These are phyloP conservation scores for Hoplodrina ambigua DNA, from an alignment of 2,888 invertebrate species.

Conservation along the genomic window DNA sequence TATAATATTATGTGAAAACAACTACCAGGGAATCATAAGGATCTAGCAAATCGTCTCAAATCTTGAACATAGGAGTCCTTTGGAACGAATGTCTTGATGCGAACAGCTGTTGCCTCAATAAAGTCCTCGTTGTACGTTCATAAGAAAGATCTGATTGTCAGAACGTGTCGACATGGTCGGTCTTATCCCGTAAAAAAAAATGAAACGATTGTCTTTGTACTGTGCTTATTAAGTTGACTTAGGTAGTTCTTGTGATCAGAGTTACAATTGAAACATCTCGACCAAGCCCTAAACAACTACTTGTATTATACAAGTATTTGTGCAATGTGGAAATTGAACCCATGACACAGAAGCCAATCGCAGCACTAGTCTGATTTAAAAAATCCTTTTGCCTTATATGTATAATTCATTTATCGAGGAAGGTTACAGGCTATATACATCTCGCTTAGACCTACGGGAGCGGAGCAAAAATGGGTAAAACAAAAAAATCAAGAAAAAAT, in stretches of 20 bases:
- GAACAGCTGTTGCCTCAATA: slow-evolving; percentile 53
- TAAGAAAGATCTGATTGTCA: slow-evolving; percentile 52
- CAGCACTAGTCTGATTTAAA: too few relatives aligned
- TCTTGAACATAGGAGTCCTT: slow-evolving; percentile 13
- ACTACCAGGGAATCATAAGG: slow-evolving; percentile 11
- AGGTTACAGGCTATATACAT: too few relatives aligned
- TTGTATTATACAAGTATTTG: too few relatives aligned
- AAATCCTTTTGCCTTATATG: too few relatives aligned
- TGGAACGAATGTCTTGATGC: slow-evolving; percentile 41
- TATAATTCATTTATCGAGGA: too few relatives aligned
- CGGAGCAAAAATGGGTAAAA: too few relatives aligned
- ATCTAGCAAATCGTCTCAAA: slow-evolving; percentile 17
- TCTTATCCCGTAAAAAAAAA: slow-evolving; percentile 9
- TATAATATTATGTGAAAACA: background rate
- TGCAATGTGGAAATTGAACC: too few relatives aligned
- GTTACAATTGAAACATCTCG: background rate
- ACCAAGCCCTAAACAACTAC: too few relatives aligned
- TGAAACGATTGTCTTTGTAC: slow-evolving; percentile 25
- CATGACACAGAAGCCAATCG: too few relatives aligned
- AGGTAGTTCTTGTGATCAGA: background rate
- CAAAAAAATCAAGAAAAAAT: too few relatives aligned
- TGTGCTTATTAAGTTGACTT: background rate
- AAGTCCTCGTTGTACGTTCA: slow-evolving; percentile 41
- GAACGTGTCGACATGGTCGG: slow-evolving; percentile 28
- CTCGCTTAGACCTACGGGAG: too few relatives aligned